Base-by-base conservation (phyloP, 2,113 vertebrate genomes). In the Panurus biarmicus region DNA sequence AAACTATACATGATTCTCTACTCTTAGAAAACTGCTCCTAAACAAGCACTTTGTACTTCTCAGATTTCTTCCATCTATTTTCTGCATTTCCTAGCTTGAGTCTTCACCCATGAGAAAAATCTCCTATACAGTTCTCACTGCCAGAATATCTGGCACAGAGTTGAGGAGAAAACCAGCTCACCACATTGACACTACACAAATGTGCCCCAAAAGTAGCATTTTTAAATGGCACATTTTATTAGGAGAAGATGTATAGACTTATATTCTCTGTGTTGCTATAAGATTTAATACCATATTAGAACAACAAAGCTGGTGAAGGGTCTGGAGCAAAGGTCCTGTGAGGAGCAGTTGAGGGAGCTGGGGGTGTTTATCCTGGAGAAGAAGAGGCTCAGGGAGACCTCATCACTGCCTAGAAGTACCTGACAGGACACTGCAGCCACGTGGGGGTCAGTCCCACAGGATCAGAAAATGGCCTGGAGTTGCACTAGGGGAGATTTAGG, bases 361-460 rank as follows among this genome's bases (percentile, higher is more conserved):
- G 22, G 44, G 5, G 9, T 22, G 8, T 48, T 85, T 4, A n/a
- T 54, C 7, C 51, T 65, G 33, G 31, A 58, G 69, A 44, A 67
- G 15, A 73, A 18, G 40, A n/a, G 31, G 8, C 23, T 65, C 11
- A 58, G 38, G 6, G 26, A 38, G 29, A 70, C 8, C 36, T 65
- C 7, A 13, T 5, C 3, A 2, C 17, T 53, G 44, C 48, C 38
- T 20, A 36, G n/a, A 70, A 8, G 16, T 19, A 9, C 25, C 22
- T 58, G 22, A 36, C 70, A 36, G 29, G 48, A 51, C 38, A 11
- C 3, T n/a, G 10, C 0, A 47, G 62, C 29, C 14, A 18, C 22
- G 22, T 40, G n/a, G 24, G n/a, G 7, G 17, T 15, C 2, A 1
- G 29, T 23, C 23, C 35, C 40, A 14, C 0, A 64, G 26, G 25